Conservation (phyloP, 1,140 invertebrate genomes). For the Drosophila tani region DNA sequence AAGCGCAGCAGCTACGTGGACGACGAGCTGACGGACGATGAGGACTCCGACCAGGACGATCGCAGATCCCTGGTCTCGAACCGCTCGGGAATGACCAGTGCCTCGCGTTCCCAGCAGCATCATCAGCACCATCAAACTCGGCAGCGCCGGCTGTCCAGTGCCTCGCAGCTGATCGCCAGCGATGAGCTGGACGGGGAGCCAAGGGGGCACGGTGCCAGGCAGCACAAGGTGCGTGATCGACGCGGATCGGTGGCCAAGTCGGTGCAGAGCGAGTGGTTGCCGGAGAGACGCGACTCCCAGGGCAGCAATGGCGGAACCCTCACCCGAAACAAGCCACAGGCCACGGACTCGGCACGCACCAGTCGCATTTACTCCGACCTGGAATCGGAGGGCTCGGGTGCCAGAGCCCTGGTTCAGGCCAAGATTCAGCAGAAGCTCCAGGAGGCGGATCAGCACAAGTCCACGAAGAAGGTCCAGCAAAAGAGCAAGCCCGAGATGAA, state of each 20-base stretch:
- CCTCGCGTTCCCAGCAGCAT: conserved; percentile 60
- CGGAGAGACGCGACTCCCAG: conserved; percentile 56
- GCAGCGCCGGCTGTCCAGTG: conserved; percentile 69
- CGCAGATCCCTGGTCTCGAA: conserved; percentile 85
- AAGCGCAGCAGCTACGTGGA: conserved; percentile 85
- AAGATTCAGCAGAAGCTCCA: conserved; percentile 83
- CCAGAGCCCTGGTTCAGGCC: conserved; percentile 78
- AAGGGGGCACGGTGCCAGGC: conserved; percentile 38
- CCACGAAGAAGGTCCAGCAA: conserved; percentile 14
- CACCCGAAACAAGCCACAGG: conserved; percentile 36
- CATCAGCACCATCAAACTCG: conserved; percentile 61
- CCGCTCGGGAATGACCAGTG: conserved; percentile 76
- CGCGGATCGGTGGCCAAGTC: conserved; percentile 78
- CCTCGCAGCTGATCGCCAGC: conserved; percentile 76
- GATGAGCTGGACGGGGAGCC: conserved; percentile 62
- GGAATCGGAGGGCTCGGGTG: conserved; percentile 78
- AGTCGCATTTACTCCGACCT: conserved; percentile 82
- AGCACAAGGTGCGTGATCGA: conserved; percentile 57
- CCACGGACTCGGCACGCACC: conserved; percentile 39
- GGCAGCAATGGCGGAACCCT: conserved; percentile 49
- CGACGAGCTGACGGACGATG: conserved; percentile 86
- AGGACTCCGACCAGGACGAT: conserved; percentile 87
- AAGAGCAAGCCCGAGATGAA: conserved; percentile 72
- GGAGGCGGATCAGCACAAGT: conserved; percentile 59
- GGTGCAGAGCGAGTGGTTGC: conserved; percentile 78